Evolutionary conservation across 1,140 invertebrate genomes (phyloP).

Genomic region (Drosophila guanche): DNA sequence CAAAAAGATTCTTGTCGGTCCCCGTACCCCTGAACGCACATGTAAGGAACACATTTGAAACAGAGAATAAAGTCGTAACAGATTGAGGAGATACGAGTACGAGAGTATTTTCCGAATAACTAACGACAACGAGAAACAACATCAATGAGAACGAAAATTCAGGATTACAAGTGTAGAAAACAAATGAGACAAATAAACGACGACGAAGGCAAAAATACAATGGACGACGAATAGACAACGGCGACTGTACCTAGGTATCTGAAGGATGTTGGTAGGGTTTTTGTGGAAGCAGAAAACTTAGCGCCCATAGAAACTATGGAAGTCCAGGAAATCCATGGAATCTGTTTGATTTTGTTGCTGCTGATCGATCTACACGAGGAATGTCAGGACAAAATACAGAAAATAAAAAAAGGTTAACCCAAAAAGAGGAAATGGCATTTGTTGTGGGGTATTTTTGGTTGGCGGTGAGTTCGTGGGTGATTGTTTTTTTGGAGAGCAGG

Average conservation of each 20-base stretch:
- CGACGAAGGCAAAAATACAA: constrained; percentile 38
- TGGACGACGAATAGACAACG: constrained; percentile 62
- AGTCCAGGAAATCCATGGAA: constrained; percentile 83
- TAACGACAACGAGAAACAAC: constrained; percentile 41
- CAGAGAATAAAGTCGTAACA: constrained; percentile 33
- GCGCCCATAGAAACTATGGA: constrained; percentile 82
- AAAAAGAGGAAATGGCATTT: constrained; percentile 42
- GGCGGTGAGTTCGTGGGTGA: constrained; percentile 34
- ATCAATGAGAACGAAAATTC: constrained; percentile 44
- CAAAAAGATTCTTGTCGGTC: constrained; percentile 8
- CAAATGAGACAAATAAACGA: constrained; percentile 30
- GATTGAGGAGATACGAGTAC: constrained; percentile 9
- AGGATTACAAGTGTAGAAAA: constrained; percentile 26
- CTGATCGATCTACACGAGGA: constrained; percentile 75
- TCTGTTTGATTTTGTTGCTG: constrained; percentile 82
- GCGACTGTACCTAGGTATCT: constrained; percentile 71
- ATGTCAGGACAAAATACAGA: constrained; percentile 17
- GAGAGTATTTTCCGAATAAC: constrained; percentile 21
- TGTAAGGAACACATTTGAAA: constrained; percentile 21
- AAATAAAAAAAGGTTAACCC: constrained; percentile 16
- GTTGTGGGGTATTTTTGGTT: constrained; percentile 37
- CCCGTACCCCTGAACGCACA: constrained; percentile 1
- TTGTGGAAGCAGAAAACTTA: constrained; percentile 41
- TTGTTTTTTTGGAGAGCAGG: constrained; percentile 59
- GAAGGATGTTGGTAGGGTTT: constrained; percentile 22